Evolutionary conservation across 2,888 invertebrate species (phyloP), one percentile per base, ranked within the genome.

Genomic region (Trilocha varians): DNA sequence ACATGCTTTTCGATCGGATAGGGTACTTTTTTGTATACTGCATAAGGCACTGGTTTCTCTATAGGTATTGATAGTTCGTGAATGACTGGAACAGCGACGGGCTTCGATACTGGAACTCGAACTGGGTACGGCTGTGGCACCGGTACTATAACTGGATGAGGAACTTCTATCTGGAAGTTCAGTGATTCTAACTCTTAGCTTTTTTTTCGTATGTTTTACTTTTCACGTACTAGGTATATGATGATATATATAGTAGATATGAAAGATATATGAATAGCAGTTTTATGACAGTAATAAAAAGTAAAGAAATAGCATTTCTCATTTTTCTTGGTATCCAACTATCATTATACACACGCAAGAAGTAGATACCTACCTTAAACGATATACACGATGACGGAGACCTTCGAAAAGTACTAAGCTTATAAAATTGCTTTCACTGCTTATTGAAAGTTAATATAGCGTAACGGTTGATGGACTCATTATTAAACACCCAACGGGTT

Each of bases 91-190:
- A 93, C 89, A 42, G 91, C 90, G 2, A 93, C 88, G 3, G 93
- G 92, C 62, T 88, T 89, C 1, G 91, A 88, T 33, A 94, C 82
- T 50, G 92, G 90, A 60, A 93, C 90, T 55, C 89, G 90, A 34
- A 94, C 91, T 54, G 93, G 91, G 58, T 91, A 91, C 1, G 94
- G 93, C 59, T 91, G 91, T 11, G 92, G 91, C 43, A 93, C 88
- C 36, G 91, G 91, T 5, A 94, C 90, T 67, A 93, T 90, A 25
- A 94, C 89, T 36, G 93, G 91, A 46, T 91, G 91, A 3, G 91
- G 91, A 25, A 94, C 88, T 59, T 91, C 91, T 66, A 94, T 90
- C 65, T 91, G 89, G 49, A 78, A 78, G 72, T 58, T 57, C 48
- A 11, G 25, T 25, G 11, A 25, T 9, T 9, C 25, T 6, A 25